Evolutionary conservation across 2,797 vertebrate genomes (phyloP).

Genomic region (Mormyrus proboscirostris): DNA sequence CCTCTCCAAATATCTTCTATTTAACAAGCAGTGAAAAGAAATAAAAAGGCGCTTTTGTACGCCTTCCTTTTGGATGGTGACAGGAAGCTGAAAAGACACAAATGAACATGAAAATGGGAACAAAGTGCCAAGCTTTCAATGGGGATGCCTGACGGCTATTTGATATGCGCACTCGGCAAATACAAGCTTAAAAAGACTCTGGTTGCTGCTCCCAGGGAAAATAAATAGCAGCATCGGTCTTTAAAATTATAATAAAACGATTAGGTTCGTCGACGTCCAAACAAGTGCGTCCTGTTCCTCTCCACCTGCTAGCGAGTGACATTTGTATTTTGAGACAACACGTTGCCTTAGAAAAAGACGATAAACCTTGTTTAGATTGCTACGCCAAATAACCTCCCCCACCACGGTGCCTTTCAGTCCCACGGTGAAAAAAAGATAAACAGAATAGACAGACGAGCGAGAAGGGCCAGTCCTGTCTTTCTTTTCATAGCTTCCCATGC

Average conservation of each 20-base stretch:
- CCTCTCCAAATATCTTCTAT: constrained; percentile 82
- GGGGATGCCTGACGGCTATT: constrained; percentile 66
- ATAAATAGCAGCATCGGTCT: constrained; percentile 36
- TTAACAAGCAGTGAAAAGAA: constrained; percentile 80
- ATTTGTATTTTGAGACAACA: constrained; percentile 1
- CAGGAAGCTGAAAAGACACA: constrained; percentile 73
- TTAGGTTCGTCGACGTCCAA: not conserved
- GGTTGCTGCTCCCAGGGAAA: constrained; percentile 46
- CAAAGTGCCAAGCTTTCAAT: constrained; percentile 77
- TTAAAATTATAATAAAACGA: constrained; percentile 21
- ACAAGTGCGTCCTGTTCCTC: not conserved
- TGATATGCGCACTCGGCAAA: constrained; percentile 64
- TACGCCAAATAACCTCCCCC: constrained; percentile 39
- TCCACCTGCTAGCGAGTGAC: constrained; percentile 15
- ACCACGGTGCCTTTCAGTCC: constrained; percentile 32
- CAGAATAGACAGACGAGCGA: constrained; percentile 29
- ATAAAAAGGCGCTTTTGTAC: constrained; percentile 84
- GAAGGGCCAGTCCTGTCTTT: constrained; percentile 25
- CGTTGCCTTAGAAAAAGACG: constrained; percentile 12
- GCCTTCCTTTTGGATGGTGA: constrained; percentile 63
- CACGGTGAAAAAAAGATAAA: constrained; percentile 40
- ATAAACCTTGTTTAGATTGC: constrained; percentile 26
- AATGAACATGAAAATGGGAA: constrained; percentile 82
- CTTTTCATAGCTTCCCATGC: not conserved
- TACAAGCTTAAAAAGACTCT: constrained; percentile 54